Percentiles rank a stretch among this genome's conserved stretches.
Conservation (phyloP, 2,888 invertebrate species). For the Nymphalis c-album region DNA sequence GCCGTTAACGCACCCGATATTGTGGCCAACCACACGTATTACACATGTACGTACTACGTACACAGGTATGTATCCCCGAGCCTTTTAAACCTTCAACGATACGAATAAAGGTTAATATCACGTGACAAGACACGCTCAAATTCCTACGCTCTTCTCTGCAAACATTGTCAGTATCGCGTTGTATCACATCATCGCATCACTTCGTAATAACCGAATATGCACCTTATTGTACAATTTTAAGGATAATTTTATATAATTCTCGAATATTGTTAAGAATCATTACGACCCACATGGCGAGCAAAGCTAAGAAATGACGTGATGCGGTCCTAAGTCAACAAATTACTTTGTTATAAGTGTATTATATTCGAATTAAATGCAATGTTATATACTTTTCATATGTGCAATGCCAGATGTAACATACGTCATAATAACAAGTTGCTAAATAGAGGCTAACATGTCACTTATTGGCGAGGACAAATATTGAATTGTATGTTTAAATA, state of each 20-base stretch:
- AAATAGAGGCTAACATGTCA: conserved; percentile 3
- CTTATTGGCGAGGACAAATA: conserved; percentile 1
- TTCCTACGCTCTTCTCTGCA: conserved; percentile 34
- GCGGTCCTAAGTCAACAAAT: conserved; percentile 9
- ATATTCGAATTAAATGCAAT: not conserved
- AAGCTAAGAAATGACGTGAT: conserved; percentile 26
- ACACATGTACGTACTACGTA: conserved; percentile 6
- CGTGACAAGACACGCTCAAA: conserved; percentile 19
- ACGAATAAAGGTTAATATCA: conserved; percentile 33
- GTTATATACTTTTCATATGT: not conserved
- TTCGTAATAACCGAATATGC: conserved; percentile 27
- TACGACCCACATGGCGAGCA: conserved; percentile 30
- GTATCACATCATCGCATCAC: conserved; percentile 32
- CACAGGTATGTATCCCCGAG: not conserved
- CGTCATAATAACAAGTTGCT: not conserved
- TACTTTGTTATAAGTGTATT: not conserved
- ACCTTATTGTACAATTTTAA: conserved; percentile 27
- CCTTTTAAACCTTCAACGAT: conserved; percentile 25
- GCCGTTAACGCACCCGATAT: conserved; percentile 31
- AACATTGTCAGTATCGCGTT: conserved; percentile 36
- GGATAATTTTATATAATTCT: not conserved
- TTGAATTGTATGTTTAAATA: not conserved
- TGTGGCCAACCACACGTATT: conserved; percentile 34
- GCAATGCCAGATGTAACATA: conserved; percentile 1
- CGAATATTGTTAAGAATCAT: conserved; percentile 1